Evolutionary conservation across 2,113 vertebrate genomes (phyloP).

Genomic region (Caracal caracal): DNA sequence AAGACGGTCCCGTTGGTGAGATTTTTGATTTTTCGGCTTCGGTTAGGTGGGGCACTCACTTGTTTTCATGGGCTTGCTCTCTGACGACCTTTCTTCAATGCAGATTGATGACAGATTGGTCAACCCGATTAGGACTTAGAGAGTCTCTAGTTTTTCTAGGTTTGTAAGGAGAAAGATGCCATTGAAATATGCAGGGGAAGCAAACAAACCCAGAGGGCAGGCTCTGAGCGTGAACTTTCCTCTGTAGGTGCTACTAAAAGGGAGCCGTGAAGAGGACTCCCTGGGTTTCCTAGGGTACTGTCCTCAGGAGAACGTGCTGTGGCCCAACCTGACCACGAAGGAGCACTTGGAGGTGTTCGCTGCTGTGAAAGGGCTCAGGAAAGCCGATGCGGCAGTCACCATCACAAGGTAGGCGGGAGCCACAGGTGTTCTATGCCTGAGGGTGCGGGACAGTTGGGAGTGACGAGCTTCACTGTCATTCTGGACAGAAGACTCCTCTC

Average conservation of each 20-base stretch:
- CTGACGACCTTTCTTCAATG: not conserved
- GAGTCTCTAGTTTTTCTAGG: not conserved
- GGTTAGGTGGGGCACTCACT: not conserved
- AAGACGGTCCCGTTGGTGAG: not conserved
- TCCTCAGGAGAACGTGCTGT: constrained; percentile 90
- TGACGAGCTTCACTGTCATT: accelerated
- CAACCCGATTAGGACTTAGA: not conserved
- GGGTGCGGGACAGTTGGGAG: accelerated
- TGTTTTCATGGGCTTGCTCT: not conserved
- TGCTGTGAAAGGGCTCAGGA: constrained; percentile 89
- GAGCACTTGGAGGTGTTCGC: constrained; percentile 93
- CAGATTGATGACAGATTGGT: not conserved
- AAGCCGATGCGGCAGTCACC: constrained; percentile 78
- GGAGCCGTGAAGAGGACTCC: not conserved
- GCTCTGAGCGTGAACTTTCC: not conserved
- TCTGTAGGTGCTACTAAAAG: constrained; percentile 46
- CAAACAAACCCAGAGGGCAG: accelerated
- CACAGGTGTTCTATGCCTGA: accelerated
- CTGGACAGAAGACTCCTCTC: not conserved
- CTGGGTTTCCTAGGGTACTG: constrained; percentile 87
- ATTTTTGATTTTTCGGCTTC: not conserved
- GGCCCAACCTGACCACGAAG: constrained; percentile 90
- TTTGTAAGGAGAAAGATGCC: not conserved
- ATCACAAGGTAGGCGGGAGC: constrained; percentile 84
- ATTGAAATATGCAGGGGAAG: not conserved